Evolutionary conservation across 2,113 vertebrate species (phyloP).

Genomic region (Pyrgilauda ruficollis): DNA sequence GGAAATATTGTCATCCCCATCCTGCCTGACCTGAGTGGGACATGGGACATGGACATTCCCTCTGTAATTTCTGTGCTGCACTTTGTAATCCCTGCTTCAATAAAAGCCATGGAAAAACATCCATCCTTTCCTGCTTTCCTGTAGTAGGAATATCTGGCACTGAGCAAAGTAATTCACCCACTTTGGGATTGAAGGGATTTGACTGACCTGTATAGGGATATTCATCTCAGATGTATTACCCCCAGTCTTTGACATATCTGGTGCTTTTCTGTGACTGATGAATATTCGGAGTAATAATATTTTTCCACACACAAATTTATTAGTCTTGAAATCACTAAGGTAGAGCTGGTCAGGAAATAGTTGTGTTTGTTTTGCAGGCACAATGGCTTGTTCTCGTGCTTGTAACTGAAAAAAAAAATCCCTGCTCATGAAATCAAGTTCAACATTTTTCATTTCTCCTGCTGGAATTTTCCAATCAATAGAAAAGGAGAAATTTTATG

Average conservation of each 20-base stretch:
- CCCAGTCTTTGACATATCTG: neutral
- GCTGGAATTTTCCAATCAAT: constrained; percentile 9
- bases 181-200: neutral
- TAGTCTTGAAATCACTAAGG: neutral
- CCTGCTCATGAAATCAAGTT: neutral
- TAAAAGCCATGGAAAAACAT: neutral
- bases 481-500: neutral
- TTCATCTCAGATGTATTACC: neutral
- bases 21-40: neutral
- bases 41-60: neutral
- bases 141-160: neutral
- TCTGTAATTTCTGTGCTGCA: neutral
- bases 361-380: constrained; percentile 1
- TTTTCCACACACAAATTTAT: neutral
- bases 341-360: neutral
- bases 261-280: neutral
- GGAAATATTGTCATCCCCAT: neutral
- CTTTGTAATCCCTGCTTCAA: neutral
- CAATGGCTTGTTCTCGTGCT: neutral
- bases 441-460: neutral
- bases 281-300: neutral
- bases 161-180: neutral
- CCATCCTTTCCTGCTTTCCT: neutral
- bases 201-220: neutral
- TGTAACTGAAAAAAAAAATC: neutral